phyloP scores from a whole-genome alignment of 2,797 vertebrate species.

The Ctenochaetus hawaiiensis region DNA sequence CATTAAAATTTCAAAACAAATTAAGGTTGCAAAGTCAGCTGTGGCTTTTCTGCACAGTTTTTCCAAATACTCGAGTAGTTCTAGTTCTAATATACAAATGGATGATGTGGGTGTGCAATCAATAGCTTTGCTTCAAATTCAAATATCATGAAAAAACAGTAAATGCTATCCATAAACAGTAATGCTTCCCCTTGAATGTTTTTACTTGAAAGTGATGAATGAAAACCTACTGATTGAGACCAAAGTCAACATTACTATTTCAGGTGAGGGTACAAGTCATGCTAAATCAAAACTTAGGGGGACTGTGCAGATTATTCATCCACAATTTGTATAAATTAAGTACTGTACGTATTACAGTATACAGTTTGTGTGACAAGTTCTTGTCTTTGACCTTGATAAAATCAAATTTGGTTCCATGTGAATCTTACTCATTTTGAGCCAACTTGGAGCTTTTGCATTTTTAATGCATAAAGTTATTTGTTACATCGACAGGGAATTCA shows the following conservation, averaged over 20 bases:
- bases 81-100: conserved; percentile 7
- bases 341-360: background rate
- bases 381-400: conserved; percentile 8
- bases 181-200: conserved; percentile 7
- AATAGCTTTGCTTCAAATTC: conserved; percentile 14
- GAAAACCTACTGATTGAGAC: conserved; percentile 12
- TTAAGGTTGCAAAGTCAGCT: conserved; percentile 56
- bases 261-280: background rate
- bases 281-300: background rate
- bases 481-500: conserved; percentile 7
- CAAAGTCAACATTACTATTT: conserved; percentile 11
- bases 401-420: conserved; percentile 1
- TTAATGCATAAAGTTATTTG: background rate
- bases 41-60: conserved; percentile 20
- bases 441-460: background rate
- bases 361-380: background rate
- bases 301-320: background rate
- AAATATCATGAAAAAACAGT: conserved; percentile 27
- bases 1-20: conserved; percentile 69
- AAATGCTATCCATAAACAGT: background rate
- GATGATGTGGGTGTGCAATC: background rate
- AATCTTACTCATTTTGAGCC: background rate
- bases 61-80: conserved; percentile 3
- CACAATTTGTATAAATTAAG: background rate
- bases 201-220: conserved; percentile 6